Evolutionary conservation across 2,797 vertebrate genomes (phyloP).

Genomic region (Trichosurus vulpecula): DNA sequence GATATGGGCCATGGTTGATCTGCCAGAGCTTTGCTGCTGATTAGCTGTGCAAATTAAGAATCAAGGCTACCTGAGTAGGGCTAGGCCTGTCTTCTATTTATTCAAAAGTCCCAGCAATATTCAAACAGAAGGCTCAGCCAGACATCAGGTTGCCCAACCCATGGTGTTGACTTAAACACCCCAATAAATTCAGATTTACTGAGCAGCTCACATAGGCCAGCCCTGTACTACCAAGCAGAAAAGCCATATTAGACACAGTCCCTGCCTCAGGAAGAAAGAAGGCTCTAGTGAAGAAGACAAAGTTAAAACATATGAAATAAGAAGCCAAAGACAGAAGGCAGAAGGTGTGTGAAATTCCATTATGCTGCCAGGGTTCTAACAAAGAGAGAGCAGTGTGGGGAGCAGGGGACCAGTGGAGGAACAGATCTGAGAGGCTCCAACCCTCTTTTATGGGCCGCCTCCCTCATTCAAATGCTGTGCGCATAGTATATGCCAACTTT

Average conservation of each 20-base stretch:
- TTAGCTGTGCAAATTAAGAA: neutral
- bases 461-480: neutral
- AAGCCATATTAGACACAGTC: conserved; percentile 25
- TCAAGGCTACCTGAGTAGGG: neutral
- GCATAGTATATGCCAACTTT: neutral
- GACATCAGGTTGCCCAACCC: conserved; percentile 32
- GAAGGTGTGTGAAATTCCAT: neutral
- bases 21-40: neutral
- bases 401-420: neutral
- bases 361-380: neutral
- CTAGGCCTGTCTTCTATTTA: conserved; percentile 12
- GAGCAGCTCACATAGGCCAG: conserved; percentile 8
- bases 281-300: conserved; percentile 34
- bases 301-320: conserved; percentile 25
- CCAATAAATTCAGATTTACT: neutral
- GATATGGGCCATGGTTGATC: neutral
- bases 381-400: neutral
- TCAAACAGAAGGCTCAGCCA: neutral
- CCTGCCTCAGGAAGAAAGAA: conserved; percentile 42
- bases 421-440: neutral
- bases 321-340: neutral
- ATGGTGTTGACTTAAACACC: conserved; percentile 17
- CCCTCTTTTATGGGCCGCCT: neutral
- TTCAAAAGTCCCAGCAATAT: neutral
- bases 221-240: conserved; percentile 1